Base-by-base conservation (phyloP, 2,113 vertebrate species). In the crab-eating macaque (Macaca fascicularis) region DNA sequence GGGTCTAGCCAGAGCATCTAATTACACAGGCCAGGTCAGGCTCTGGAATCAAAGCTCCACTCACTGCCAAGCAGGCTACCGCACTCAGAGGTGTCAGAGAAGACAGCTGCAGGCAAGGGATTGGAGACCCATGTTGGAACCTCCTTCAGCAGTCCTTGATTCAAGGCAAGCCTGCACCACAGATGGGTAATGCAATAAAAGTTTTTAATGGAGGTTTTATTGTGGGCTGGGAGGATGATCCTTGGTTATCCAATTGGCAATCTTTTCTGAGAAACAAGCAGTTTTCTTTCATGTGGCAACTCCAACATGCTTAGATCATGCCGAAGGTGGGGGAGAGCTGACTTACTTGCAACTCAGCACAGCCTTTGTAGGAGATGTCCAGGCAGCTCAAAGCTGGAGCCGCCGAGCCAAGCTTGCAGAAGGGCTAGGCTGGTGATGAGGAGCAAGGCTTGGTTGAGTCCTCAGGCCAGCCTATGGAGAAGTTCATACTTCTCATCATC, bases 261-360 rank as follows among this genome's bases (percentile, higher is more conserved):
- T 72, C 35, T 72, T 32, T 84, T 97, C 82, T 92, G 80, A 97
- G 94, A 97, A 96, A 95, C 52, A 83, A 91, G 74, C 83, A 93
- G 83, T 2, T 96, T 86, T 78, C 96, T 98, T 98, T 97, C 95
- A 97, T 94, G 97, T 97, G 97, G 96, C 90, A 67, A 95, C 83
- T 43, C 67, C 84, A 83, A 97, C 80, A 88, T 85, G 97, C 85
- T 97, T 95, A 94, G 95, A 90, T 95, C 93, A 96, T 57, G 64
- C 87, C 0, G 0, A 67, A 75, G 85, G 64, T 79, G 8, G 35
- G 78, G 61, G 82, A 86, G 72, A 88, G 40, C 80, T 89, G 70
- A 59, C 57, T 48, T 57, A 81, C 96, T 83, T 94, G 79, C 80
- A 93, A 75, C 93, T 98, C 89, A 97, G 87, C 95, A 96, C 6